A percentile compares a stretch with the other conserved stretches of the same genome.
Evolutionary conservation across 2,113 vertebrate species (phyloP).

Genomic region (Oophaga pumilio): DNA sequence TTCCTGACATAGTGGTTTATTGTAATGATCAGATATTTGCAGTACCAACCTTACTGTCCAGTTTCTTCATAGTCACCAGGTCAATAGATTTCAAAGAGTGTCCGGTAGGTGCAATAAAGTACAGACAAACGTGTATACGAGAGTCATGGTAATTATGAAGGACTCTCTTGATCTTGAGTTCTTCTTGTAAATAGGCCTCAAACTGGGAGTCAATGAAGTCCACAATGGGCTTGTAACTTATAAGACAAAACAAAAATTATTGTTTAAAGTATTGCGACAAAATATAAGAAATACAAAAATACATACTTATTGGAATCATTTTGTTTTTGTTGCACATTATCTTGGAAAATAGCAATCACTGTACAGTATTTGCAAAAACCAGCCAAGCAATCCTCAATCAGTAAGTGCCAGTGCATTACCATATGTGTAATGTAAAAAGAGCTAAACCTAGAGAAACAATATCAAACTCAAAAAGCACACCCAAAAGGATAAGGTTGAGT

Average conservation of each 20-base stretch:
- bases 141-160: slow-evolving; percentile 95
- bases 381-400: background rate
- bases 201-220: slow-evolving; percentile 98
- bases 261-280: background rate
- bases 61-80: slow-evolving; percentile 97
- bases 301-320: background rate
- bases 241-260: background rate
- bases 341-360: too few species aligned
- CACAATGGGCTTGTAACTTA: slow-evolving; percentile 94
- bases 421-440: too few species aligned
- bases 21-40: background rate
- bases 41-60: slow-evolving; percentile 91
- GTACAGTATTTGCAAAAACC: background rate
- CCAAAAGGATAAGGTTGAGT: too few species aligned
- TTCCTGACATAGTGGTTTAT: too few species aligned
- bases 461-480: too few species aligned
- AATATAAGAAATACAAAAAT: background rate
- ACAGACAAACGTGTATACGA: slow-evolving; percentile 92
- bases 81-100: slow-evolving; percentile 97
- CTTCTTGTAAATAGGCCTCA: slow-evolving; percentile 96
- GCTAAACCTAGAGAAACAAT: too few species aligned
- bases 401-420: background rate
- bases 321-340: too few species aligned
- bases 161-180: slow-evolving; percentile 93
- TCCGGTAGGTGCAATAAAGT: slow-evolving; percentile 96